phyloP scores from a whole-genome alignment of 2,113 vertebrate species.

The Perccottus glenii region DNA sequence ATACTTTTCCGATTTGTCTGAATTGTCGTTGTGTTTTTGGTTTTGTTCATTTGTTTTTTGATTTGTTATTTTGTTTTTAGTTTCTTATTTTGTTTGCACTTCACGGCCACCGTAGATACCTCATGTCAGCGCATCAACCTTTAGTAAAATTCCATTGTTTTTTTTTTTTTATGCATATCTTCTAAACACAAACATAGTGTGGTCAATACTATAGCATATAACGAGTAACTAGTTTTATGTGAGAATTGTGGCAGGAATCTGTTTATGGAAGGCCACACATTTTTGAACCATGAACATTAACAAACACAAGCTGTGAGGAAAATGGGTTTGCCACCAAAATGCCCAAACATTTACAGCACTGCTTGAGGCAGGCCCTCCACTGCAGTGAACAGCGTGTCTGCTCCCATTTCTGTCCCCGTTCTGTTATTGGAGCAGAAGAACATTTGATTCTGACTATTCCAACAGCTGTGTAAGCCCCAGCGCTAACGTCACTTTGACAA shows the following conservation, averaged over 20 bases:
- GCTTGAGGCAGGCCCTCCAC: constrained; percentile 10
- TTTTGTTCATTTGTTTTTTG: too few species aligned
- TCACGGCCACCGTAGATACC: too few species aligned
- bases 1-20: too few species aligned
- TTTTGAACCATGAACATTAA: constrained; percentile 9
- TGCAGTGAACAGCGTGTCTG: constrained; percentile 4
- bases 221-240: not conserved
- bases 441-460: not conserved
- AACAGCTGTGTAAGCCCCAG: not conserved
- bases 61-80: too few species aligned
- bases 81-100: too few species aligned
- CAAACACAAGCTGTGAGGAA: constrained; percentile 8
- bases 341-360: constrained; percentile 18
- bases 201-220: too few species aligned
- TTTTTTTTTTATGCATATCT: too few species aligned
- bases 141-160: too few species aligned
- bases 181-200: not conserved
- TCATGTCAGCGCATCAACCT: too few species aligned
- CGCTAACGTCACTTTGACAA: constrained; percentile 22
- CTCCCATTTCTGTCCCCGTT: constrained; percentile 7
- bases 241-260: not conserved
- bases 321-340: constrained; percentile 20
- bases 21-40: too few species aligned
- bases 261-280: not conserved
- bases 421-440: constrained; percentile 1